A percentile compares a stretch with the other conserved stretches of the same genome.
Conservation (phyloP, 2,113 vertebrate genomes). For the Oryzias woworae region DNA sequence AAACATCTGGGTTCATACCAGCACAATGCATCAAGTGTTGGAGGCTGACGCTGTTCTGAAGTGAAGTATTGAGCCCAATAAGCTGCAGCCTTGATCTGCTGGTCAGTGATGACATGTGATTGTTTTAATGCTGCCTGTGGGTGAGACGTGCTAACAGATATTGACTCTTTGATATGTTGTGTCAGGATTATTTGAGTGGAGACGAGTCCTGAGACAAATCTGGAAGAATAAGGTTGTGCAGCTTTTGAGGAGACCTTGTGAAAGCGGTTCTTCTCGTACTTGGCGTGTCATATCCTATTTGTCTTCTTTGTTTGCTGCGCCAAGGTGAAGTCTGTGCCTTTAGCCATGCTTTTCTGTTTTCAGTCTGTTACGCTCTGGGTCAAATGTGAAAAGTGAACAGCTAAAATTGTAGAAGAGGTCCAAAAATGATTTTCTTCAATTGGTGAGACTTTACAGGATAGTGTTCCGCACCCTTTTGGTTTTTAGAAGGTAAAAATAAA, state of each 20-base stretch:
- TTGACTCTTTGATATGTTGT: constrained; percentile 29
- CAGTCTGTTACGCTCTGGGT: no score
- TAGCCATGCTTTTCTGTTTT: background rate
- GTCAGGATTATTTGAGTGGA: constrained; percentile 15
- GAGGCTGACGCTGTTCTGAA: constrained; percentile 39
- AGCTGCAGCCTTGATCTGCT: constrained; percentile 55
- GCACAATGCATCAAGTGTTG: constrained; percentile 69
- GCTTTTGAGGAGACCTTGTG: constrained; percentile 16
- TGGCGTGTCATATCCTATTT: constrained; percentile 4
- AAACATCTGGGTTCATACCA: constrained; percentile 62
- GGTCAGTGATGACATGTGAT: constrained; percentile 54
- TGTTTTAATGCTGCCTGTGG: constrained; percentile 51
- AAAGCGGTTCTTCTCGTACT: background rate
- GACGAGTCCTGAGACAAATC: constrained; percentile 6
- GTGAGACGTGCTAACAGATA: constrained; percentile 45
- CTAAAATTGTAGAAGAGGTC: no score
- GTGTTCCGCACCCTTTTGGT: background rate
- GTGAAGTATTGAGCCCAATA: constrained; percentile 52
- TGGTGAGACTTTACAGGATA: no score
- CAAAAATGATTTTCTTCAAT: no score
- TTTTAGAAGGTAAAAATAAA: background rate
- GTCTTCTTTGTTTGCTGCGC: background rate
- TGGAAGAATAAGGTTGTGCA: constrained; percentile 3
- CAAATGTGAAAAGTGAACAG: no score
- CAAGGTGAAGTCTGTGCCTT: background rate